Percentiles rank a stretch among this genome's conserved stretches.
These are phyloP conservation scores for Lithobates pipiens DNA, from an alignment of 2,797 vertebrate genomes.

Conservation along the genomic window DNA sequence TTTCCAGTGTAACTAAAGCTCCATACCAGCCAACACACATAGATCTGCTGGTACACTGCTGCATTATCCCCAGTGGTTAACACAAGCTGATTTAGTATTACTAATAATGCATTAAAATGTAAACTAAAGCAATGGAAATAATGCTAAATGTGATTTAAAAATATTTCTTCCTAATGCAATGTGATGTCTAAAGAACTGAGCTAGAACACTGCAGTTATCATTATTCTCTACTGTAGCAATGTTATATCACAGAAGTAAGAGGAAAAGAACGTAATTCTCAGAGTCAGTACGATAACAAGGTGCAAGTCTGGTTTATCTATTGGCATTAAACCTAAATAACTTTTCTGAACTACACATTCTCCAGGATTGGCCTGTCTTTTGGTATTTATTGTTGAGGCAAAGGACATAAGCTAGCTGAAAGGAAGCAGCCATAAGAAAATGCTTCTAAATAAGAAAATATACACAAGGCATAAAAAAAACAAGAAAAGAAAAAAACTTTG, in stretches of 20 bases:
- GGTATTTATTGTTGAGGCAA: neutral
- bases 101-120: neutral
- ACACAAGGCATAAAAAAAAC: too few relatives aligned
- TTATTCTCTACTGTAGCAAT: neutral
- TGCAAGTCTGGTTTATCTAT: neutral
- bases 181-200: neutral
- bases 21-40: neutral
- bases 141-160: neutral
- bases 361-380: slow-evolving; percentile 1
- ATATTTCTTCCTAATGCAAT: neutral
- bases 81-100: neutral
- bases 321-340: neutral
- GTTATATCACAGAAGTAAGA: slow-evolving; percentile 2
- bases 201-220: neutral
- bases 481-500: too few relatives aligned
- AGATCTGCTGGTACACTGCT: neutral
- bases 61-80: neutral
- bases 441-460: too few relatives aligned
- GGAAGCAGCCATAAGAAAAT: too few relatives aligned
- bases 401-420: neutral
- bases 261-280: neutral
- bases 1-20: neutral
- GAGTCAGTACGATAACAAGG: neutral
- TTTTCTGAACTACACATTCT: neutral
- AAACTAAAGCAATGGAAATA: neutral